Evolutionary conservation across 2,888 invertebrate species (phyloP).

Genomic region (Stenoptilia bipunctidactyla): DNA sequence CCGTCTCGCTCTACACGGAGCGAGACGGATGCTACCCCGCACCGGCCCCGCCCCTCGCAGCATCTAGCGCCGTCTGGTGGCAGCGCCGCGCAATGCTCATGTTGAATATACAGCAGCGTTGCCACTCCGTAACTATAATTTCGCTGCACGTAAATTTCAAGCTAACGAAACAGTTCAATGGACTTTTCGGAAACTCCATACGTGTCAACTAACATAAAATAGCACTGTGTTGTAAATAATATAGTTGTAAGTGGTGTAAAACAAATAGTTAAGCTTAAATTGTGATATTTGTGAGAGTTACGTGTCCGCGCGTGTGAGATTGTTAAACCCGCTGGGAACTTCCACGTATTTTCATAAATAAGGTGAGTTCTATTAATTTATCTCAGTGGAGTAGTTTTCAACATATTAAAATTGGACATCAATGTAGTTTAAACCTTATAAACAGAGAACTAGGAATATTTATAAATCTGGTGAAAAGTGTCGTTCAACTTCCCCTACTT

Average conservation of each 20-base stretch:
- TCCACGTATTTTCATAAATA: conserved; percentile 19
- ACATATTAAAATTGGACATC: not conserved
- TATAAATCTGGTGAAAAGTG: conserved; percentile 17
- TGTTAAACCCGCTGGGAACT: conserved; percentile 54
- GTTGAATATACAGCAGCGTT: conserved; percentile 61
- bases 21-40: conserved; percentile 41
- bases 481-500: conserved; percentile 22
- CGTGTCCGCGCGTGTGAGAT: conserved; percentile 56
- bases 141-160: conserved; percentile 71
- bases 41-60: conserved; percentile 56
- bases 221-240: conserved; percentile 45
- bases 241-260: conserved; percentile 49
- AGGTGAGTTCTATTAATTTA: not conserved
- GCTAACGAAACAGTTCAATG: conserved; percentile 66
- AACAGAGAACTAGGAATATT: not conserved
- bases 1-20: conserved; percentile 48
- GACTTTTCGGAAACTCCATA: conserved; percentile 64
- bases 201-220: conserved; percentile 51
- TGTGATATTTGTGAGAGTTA: conserved; percentile 58
- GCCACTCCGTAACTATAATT: conserved; percentile 71
- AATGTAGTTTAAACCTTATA: conserved; percentile 11
- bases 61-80: conserved; percentile 55
- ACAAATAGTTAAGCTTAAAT: conserved; percentile 42
- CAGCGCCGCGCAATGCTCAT: conserved; percentile 46
- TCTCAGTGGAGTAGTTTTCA: too few species aligned